Evolutionary conservation across 1,140 invertebrate species (phyloP).

Genomic region (Ceratoteleas bidentatus): DNA sequence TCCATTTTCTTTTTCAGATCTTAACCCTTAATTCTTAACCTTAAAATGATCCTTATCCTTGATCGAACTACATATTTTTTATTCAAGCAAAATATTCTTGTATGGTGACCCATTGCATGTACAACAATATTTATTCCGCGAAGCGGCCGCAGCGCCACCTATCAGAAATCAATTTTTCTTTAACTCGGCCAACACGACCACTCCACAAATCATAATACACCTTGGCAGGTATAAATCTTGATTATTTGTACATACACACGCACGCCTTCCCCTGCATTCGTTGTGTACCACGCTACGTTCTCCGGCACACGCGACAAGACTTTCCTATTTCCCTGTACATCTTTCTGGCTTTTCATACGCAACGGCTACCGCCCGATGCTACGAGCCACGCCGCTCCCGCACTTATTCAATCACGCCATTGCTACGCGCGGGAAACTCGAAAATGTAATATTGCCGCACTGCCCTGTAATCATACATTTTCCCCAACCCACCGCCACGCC

Average conservation of each 20-base stretch:
- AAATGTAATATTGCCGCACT: background rate
- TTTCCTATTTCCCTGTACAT: constrained; percentile 52
- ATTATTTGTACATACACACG: constrained; percentile 52
- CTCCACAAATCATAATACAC: constrained; percentile 58
- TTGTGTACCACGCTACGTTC: constrained; percentile 28
- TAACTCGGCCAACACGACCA: constrained; percentile 32
- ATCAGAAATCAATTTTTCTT: constrained; percentile 64
- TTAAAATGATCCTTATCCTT: too few species aligned
- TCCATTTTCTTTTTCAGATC: too few species aligned
- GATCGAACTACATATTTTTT: too few species aligned
- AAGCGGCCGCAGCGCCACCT: background rate
- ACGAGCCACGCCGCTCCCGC: constrained; percentile 32
- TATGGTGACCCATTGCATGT: too few species aligned
- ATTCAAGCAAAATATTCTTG: too few species aligned
- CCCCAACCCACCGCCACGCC: too few species aligned
- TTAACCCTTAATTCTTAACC: too few species aligned
- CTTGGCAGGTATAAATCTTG: constrained; percentile 52
- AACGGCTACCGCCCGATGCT: constrained; percentile 27
- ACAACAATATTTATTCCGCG: constrained; percentile 13
- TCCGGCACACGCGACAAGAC: constrained; percentile 47
- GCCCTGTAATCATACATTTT: too few species aligned
- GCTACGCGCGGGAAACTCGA: constrained; percentile 15
- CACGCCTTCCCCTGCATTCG: constrained; percentile 37
- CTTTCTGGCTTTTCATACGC: constrained; percentile 45
- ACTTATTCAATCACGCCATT: constrained; percentile 53